Base-by-base conservation (phyloP, 2,113 vertebrate species). In the Apteryx owenii region DNA sequence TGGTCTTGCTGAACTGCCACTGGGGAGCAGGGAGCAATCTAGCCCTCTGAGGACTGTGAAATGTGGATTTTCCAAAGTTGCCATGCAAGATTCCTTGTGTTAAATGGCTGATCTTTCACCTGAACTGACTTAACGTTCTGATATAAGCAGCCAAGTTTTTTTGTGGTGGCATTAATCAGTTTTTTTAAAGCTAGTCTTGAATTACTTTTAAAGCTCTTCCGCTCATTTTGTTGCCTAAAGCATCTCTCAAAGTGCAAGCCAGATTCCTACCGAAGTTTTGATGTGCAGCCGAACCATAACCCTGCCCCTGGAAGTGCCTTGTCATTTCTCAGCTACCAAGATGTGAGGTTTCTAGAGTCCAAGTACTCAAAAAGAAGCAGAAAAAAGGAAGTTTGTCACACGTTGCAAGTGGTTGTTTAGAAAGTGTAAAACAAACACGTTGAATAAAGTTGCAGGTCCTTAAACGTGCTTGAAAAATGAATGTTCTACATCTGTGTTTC, bases 371-470 rank as follows among this genome's bases (percentile, higher is more conserved):
- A 69, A 90, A 54, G 38, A 88, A 77, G 31, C 66, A 83, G 61
- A 75, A 79, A 46, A 56, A 54, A 54, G 85, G 19, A 75, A 81
- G 25, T 10, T 53, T 83, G 66, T 71, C 29, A 3, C 33, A 42
- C 19, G 12, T 33, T 60, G 76, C 0, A 0, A 89, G n/a, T 48
- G 38, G 42, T 88, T 96, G 83, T 90, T 97, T 94, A 88, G 84
- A 65, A 94, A 95, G 69, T 8, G 12, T 72, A 88, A 85, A 33
- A 33, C 88, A 93, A 96, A 89, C 38, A 46, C 81, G 83, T 76
- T 73, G 50, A 95, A 61, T 88, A 86, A 77, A 69, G 84, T 61
- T 89, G 84, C 78, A 75, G 60, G 38, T 85, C 73, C 64, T 88
- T 48, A 70, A 94, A 65, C 58, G 64, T 72, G 36, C 72, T 96